Base-by-base conservation (phyloP, 2,888 invertebrate species). In the Suillia variegata region DNA sequence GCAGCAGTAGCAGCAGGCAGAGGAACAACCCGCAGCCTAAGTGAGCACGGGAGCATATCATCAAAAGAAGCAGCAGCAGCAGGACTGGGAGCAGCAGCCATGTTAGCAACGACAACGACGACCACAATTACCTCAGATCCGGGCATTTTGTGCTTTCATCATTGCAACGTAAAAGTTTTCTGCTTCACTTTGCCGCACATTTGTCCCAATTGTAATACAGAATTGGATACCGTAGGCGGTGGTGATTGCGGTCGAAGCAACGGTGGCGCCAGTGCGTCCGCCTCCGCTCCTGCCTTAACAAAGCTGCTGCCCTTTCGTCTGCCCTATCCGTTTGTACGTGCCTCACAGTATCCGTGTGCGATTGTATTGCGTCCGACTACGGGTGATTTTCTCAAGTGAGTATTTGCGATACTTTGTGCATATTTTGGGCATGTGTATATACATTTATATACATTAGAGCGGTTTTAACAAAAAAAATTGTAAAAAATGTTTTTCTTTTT, bases 91-190 rank as follows among this genome's bases (percentile, higher is more conserved):
- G 34, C 8, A 13, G 45, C 61, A 63, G 61, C 54, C 59, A 75
- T 77, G 73, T 67, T 74, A 66, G 71, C 76, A 62, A 68, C 67
- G 66, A 67, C 60, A 62, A 61, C 66, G 64, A 71, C 64, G 68
- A 73, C 75, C 72, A 80, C 78, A 73, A 79, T 81, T 74, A 79
- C 77, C 71, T 79, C 78, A 85, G 91, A 92, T 85, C 90, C 91
- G 72, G 90, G 91, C 74, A 91, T 95, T 79, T 86, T 94, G 80
- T 95, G 95, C 85, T 93, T 94, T 83, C 92, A 93, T 84, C 96
- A 96, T 83, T 95, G 95, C 81, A 87, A 87, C 59, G 86, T 89
- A 65, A 89, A 90, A 84, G 88, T 94, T 70, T 93, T 94, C 83
- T 94, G 93, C 79, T 90, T 91, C 74, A 83, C 84, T 68, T 85